These are phyloP conservation scores for Pelodiscus sinensis DNA, from an alignment of 2,113 vertebrate genomes.

Conservation along the genomic window DNA sequence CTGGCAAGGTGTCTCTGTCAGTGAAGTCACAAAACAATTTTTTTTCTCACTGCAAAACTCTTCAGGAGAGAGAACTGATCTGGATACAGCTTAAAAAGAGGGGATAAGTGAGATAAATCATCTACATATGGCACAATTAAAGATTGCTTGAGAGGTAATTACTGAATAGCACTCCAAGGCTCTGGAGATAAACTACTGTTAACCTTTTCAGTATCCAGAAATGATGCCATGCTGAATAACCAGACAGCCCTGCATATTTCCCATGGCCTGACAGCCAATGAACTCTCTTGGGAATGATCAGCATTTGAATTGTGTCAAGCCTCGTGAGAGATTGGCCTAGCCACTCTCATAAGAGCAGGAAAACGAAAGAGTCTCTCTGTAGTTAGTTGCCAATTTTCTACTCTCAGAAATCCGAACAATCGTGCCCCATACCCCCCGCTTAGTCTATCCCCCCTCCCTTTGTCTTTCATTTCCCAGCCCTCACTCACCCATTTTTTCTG, in stretches of 20 bases:
- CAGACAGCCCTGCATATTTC: accelerated
- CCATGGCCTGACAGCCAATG: not conserved
- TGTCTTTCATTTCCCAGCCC: too few species aligned
- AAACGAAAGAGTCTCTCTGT: not conserved
- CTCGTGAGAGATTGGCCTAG: not conserved
- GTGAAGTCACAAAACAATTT: not conserved
- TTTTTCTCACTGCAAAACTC: not conserved
- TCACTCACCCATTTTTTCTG: too few species aligned
- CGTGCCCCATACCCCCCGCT: too few species aligned
- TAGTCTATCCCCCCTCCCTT: too few species aligned
- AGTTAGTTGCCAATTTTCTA: too few species aligned
- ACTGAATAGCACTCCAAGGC: slow-evolving; percentile 12
- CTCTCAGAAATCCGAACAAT: too few species aligned
- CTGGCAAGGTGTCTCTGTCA: not conserved
- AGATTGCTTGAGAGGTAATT: slow-evolving; percentile 32
- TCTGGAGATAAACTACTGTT: slow-evolving; percentile 8
- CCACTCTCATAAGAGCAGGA: not conserved
- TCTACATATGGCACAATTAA: not conserved
- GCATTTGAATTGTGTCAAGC: not conserved
- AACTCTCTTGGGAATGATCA: not conserved
- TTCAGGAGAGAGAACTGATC: not conserved
- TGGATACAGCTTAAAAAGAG: not conserved
- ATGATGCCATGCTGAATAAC: not conserved
- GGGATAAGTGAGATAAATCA: not conserved
- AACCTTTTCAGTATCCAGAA: not conserved